Evolutionary conservation across 2,113 vertebrate species (phyloP), one percentile per base, ranked within the genome.

Genomic region (Oryzias melastigma): DNA sequence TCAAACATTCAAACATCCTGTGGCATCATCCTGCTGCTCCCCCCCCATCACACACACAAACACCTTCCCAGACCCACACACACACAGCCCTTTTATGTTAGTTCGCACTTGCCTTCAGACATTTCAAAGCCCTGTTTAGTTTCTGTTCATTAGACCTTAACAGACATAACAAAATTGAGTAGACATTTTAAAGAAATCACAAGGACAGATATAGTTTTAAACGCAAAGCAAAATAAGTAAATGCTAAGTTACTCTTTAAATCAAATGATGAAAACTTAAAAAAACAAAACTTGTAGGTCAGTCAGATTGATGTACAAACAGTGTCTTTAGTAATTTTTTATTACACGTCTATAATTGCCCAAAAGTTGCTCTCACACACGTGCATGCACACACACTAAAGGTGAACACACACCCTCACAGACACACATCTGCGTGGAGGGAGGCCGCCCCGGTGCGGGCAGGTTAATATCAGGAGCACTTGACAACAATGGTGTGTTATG

Each of bases 1-100:
- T 85, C 86, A 93, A 91, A 90, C 88, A 91, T 80, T 92, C 81
- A 90, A 90, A 91, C 90, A 92, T 92, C 91, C 89, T 91, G 91
- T 82, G 78, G 70, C 83, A 87, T 83, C 87, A 73, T 73, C 72
- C 73, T 69, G 67, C 60, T 63, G 65, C 52, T 52, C 44, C 54
- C 57, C 58, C 61, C 62, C 41, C 46, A 41, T 44, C 56, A 12
- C 49, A 40, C 62, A 55, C 62, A 46, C 46, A 68, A 19, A 71
- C 67, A 55, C 52, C 43, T 62, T 70, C 52, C 53, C 67, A 55
- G 52, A 50, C 68, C 66, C 48, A 53, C 27, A 49, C 53, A 64
- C 47, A 64, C 46, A 59, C 20, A 49, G 27, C 53, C 14, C 24
- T 46, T 85, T 83, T 77, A 86, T 76, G 58, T 71, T 56, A 45